Evolutionary conservation across 2,888 invertebrate species (phyloP).

Genomic region (Chymomyza fuscimana): DNA sequence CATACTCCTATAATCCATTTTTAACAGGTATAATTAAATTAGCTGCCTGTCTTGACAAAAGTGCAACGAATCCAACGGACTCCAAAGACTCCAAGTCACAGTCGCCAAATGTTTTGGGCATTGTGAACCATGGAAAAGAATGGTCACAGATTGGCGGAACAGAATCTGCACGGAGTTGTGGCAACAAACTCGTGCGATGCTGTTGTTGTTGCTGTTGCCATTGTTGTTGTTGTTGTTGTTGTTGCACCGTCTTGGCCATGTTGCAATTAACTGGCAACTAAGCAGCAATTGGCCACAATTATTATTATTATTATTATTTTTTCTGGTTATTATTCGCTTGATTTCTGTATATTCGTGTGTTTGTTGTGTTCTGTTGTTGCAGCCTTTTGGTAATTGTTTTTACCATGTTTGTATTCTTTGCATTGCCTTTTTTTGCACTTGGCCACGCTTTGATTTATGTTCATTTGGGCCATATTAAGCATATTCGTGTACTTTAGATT

Average conservation of each 20-base stretch:
- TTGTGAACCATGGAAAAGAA: background rate
- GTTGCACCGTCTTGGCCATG: constrained; percentile 53
- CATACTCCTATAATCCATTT: too few species aligned
- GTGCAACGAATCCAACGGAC: constrained; percentile 31
- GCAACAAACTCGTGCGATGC: background rate
- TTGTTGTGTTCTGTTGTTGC: constrained; percentile 39
- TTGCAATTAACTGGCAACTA: constrained; percentile 75
- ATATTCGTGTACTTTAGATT: constrained; percentile 38
- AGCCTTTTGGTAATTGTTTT: constrained; percentile 70
- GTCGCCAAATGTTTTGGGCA: constrained; percentile 33
- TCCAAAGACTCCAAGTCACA: constrained; percentile 23
- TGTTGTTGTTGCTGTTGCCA: background rate
- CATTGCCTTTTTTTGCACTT: constrained; percentile 25
- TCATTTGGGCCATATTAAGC: constrained; percentile 39
- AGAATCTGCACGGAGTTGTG: background rate
- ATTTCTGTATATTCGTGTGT: constrained; percentile 14
- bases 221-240: background rate
- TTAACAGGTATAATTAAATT: constrained; percentile 51
- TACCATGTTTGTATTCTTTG: constrained; percentile 61
- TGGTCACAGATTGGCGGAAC: background rate
- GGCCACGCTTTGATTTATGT: constrained; percentile 44
- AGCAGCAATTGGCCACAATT: constrained; percentile 75
- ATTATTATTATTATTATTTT: constrained; percentile 65
- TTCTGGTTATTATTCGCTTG: constrained; percentile 36
- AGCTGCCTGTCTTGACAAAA: constrained; percentile 66